Percentiles rank a stretch among this genome's conserved stretches.
Evolutionary conservation across 2,797 vertebrate species (phyloP).

Genomic region (Paedocypris micromegethes): DNA sequence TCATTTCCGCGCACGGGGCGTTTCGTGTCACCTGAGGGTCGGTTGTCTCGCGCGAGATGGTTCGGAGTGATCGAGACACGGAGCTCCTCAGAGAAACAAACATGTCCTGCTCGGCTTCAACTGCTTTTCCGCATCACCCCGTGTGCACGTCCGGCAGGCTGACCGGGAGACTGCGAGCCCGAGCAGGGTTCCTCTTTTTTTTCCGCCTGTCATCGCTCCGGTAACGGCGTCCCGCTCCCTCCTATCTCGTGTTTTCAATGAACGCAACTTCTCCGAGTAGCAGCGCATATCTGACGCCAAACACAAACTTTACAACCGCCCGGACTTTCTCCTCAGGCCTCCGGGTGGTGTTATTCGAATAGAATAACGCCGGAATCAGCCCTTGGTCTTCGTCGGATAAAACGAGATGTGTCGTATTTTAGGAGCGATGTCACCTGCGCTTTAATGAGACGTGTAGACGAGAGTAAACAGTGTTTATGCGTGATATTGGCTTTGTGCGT

Average conservation of each 20-base stretch:
- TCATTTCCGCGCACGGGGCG: constrained; percentile 43
- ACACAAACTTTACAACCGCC: constrained; percentile 26
- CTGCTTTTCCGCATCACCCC: constrained; percentile 48
- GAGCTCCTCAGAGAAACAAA: constrained; percentile 57
- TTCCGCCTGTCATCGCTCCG: constrained; percentile 8
- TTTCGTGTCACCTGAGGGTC: constrained; percentile 59
- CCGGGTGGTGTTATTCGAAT: too few species aligned
- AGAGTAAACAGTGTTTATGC: constrained; percentile 4
- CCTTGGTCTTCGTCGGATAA: background rate
- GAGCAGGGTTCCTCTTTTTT: constrained; percentile 22
- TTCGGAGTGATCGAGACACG: constrained; percentile 45
- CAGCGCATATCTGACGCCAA: background rate
- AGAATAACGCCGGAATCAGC: too few species aligned
- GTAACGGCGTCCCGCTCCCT: constrained; percentile 5
- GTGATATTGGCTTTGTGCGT: too few species aligned
- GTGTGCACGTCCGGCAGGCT: constrained; percentile 50
- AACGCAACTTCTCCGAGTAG: background rate
- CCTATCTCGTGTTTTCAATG: constrained; percentile 12
- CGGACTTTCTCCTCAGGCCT: constrained; percentile 24
- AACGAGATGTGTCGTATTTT: constrained; percentile 7
- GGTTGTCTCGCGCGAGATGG: constrained; percentile 49
- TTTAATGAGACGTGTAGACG: constrained; percentile 8
- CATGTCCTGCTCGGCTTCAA: constrained; percentile 12
- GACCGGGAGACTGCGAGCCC: constrained; percentile 49
- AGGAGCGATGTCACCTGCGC: constrained; percentile 12